phyloP scores from a whole-genome alignment of 2,797 vertebrate genomes.

The Oceanodroma leucorhoa region DNA sequence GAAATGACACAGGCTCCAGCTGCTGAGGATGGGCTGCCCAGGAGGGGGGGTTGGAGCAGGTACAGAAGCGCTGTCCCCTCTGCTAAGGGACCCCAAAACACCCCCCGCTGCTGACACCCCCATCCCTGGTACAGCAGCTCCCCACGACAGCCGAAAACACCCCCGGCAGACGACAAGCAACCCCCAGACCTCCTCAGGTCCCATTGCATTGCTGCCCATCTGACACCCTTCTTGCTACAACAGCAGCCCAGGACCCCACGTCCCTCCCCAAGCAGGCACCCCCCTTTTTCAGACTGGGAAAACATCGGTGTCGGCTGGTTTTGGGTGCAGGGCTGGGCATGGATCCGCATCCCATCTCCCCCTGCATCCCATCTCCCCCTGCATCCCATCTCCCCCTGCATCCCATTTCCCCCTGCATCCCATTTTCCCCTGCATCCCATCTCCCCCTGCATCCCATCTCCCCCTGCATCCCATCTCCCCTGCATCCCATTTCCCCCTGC shows the following conservation, averaged over 20 bases:
- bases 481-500: neutral
- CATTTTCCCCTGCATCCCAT: too few species aligned
- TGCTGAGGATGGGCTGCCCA: fast-evolving
- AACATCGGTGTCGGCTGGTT: fast-evolving
- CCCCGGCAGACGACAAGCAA: neutral
- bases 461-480: too few species aligned
- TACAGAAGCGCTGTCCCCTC: neutral
- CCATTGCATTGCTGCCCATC: neutral
- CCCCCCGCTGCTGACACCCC: fast-evolving
- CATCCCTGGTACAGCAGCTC: neutral
- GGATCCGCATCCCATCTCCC: neutral
- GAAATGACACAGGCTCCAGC: neutral
- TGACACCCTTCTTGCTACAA: too few species aligned
- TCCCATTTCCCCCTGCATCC: neutral
- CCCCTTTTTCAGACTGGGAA: neutral
- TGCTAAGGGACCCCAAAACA: neutral
- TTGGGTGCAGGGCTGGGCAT: neutral
- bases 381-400: neutral
- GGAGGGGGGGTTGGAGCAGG: neutral
- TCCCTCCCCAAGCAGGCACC: too few species aligned
- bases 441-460: too few species aligned
- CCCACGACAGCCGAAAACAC: fast-evolving
- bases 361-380: too few species aligned
- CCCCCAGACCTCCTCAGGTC: neutral
- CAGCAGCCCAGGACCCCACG: neutral